Evolutionary conservation across 2,888 invertebrate species (phyloP), one percentile per base, ranked within the genome.

Genomic region (Chymomyza caudatula): DNA sequence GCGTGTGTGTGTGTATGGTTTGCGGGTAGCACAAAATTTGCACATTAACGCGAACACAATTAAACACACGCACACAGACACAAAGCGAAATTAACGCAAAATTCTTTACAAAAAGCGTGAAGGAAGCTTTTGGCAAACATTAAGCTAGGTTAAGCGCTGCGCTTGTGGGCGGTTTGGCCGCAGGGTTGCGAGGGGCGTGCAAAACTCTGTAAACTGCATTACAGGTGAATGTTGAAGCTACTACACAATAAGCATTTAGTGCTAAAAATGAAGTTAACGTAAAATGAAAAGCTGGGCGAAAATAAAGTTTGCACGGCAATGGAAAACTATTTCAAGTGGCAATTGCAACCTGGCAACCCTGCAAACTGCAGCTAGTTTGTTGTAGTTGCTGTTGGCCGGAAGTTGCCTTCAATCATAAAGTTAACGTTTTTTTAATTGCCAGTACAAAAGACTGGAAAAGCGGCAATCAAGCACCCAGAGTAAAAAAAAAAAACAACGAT

Each of bases 361-460:
- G 11, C 29, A 37, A 37, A 8, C 29, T 37, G 29, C 29, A 37
- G 29, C 29, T 37, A 37, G 17, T 44, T 17, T 44, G 17, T 15
- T 17, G 44, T 3, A 5, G n/a, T 15, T 44, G 44, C 44, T 5
- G 44, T 17, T 47, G 44, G 44, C 44, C 44, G 47, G 47, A 15
- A 47, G 47, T 52, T 15, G 43, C 42, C 55, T 43, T 17, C 17
- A 52, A 63, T 72, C 62, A 75, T 60, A 57, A 67, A 56, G 62
- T 63, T 62, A 51, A 73, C 64, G 37, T 63, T 76, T 37, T 37
- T 61, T 76, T 69, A 73, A 67, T 76, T 76, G 76, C 73, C 51
- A 56, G 58, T 13, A 44, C 71, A 19, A 17, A 37, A 51, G 19
- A 20, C 22, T 19, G 52, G 1, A 52, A 52, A 52, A 51, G 19